phyloP scores from a whole-genome alignment of 2,888 invertebrate genomes.

The Autographa pulchrina region DNA sequence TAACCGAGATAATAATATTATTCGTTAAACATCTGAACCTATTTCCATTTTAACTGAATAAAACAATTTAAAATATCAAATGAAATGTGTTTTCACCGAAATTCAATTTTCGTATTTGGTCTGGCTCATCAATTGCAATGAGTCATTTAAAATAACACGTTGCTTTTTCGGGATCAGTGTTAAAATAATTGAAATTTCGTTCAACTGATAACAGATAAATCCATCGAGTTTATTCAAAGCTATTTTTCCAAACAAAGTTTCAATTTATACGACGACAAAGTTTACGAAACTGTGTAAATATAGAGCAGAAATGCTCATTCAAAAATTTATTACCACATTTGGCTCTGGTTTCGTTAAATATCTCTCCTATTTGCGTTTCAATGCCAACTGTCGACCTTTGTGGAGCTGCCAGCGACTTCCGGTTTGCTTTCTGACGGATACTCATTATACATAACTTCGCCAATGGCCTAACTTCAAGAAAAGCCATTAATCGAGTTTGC shows the following conservation, averaged over 20 bases:
- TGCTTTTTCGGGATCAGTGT: not conserved
- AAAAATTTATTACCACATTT: conserved; percentile 73
- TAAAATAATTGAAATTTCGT: not conserved
- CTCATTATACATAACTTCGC: conserved; percentile 52
- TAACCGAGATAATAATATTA: conserved; percentile 13
- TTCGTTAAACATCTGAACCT: conserved; percentile 9
- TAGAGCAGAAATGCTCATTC: conserved; percentile 41
- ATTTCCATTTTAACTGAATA: conserved; percentile 18
- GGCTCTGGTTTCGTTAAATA: conserved; percentile 67
- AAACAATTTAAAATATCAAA: conserved; percentile 14
- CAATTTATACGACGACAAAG: conserved; percentile 24
- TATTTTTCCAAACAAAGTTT: conserved; percentile 38
- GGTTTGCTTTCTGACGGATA: conserved; percentile 64
- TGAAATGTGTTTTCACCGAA: conserved; percentile 46
- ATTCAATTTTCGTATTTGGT: conserved; percentile 53
- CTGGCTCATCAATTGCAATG: conserved; percentile 61
- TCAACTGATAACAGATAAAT: not conserved
- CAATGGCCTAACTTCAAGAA: conserved; percentile 52
- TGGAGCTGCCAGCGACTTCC: conserved; percentile 66
- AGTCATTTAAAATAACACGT: conserved; percentile 59
- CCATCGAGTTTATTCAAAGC: conserved; percentile 2
- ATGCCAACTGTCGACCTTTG: conserved; percentile 73
- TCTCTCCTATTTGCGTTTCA: conserved; percentile 68
- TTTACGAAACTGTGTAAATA: conserved; percentile 46
- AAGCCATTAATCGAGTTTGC: conserved; percentile 63